Evolutionary conservation across 2,888 invertebrate genomes (phyloP).

Genomic region (Nomada flava): DNA sequence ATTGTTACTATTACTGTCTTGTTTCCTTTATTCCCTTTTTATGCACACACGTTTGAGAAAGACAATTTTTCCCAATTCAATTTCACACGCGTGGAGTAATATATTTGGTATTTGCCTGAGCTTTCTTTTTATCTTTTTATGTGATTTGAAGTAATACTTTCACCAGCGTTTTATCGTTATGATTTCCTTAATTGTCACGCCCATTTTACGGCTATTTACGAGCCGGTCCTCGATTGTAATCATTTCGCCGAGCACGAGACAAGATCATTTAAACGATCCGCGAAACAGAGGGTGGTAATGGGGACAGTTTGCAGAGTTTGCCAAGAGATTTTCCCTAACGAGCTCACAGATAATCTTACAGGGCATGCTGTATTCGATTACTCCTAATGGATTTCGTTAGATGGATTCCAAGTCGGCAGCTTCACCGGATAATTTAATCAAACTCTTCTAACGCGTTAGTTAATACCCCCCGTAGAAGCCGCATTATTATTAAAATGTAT

Average conservation of each 20-base stretch:
- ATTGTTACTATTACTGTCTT: not conserved
- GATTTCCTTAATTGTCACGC: not conserved
- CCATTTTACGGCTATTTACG: not conserved
- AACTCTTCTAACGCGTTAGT: not conserved
- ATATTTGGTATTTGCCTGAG: not conserved
- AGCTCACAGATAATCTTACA: conserved; percentile 39
- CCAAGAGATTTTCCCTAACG: conserved; percentile 38
- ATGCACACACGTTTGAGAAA: not conserved
- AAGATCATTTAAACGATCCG: conserved; percentile 6
- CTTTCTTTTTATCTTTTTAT: not conserved
- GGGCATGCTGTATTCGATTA: conserved; percentile 39
- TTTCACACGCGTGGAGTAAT: not conserved
- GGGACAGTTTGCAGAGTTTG: conserved; percentile 41
- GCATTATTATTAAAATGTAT: no score
- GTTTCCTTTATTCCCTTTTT: no score
- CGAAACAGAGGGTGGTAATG: conserved; percentile 29
- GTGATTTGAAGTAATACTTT: no score
- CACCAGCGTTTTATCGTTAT: not conserved
- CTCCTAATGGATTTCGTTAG: conserved; percentile 31
- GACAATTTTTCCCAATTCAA: not conserved
- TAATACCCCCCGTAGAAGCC: not conserved
- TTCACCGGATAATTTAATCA: conserved; percentile 20
- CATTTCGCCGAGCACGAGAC: not conserved
- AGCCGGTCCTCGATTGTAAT: not conserved
- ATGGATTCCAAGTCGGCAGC: conserved; percentile 17